These are phyloP conservation scores for Etia nguti DNA, from an alignment of 2,113 vertebrate species.

Conservation along the genomic window DNA sequence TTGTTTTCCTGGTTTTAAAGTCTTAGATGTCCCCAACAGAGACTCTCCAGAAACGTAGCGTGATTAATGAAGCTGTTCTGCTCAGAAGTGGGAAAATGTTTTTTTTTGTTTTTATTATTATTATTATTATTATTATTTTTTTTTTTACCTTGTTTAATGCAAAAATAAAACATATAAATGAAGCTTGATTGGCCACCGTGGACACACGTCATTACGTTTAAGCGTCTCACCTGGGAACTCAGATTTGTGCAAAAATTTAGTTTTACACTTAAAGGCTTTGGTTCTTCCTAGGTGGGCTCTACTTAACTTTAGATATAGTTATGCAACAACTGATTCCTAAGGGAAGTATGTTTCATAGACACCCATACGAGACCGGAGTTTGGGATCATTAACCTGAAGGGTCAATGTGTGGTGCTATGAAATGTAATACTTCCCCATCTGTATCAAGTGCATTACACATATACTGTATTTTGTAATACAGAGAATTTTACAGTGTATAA, in stretches of 20 bases:
- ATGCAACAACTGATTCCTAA: slow-evolving; percentile 69
- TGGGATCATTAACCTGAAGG: slow-evolving; percentile 5
- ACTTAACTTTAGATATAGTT: slow-evolving; percentile 65
- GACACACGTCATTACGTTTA: not conserved
- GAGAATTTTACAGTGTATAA: slow-evolving; percentile 73
- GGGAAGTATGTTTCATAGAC: slow-evolving; percentile 57
- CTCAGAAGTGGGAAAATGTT: not conserved
- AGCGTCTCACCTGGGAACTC: slow-evolving; percentile 19
- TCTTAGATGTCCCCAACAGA: not conserved
- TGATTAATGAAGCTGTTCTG: not conserved
- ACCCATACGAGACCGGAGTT: slow-evolving; percentile 41
- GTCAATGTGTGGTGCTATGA: slow-evolving; percentile 49
- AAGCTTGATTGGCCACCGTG: not conserved
- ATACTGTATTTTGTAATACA: slow-evolving; percentile 77
- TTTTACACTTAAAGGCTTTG: slow-evolving; percentile 23
- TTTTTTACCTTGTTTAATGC: slow-evolving; percentile 13
- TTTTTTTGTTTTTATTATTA: accelerated
- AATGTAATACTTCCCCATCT: slow-evolving; percentile 62
- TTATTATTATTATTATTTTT: not conserved
- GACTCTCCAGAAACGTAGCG: slow-evolving; percentile 27
- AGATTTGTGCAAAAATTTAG: not conserved
- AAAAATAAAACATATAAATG: slow-evolving; percentile 12
- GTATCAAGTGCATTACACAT: slow-evolving; percentile 77
- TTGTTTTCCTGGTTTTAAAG: not conserved
- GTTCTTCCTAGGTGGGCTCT: slow-evolving; percentile 48